Evolutionary conservation across 64 coral and sea anemone genomes (phyloP), one percentile per base, ranked within the genome.

Genomic region (Cladopsammia gracilis): DNA sequence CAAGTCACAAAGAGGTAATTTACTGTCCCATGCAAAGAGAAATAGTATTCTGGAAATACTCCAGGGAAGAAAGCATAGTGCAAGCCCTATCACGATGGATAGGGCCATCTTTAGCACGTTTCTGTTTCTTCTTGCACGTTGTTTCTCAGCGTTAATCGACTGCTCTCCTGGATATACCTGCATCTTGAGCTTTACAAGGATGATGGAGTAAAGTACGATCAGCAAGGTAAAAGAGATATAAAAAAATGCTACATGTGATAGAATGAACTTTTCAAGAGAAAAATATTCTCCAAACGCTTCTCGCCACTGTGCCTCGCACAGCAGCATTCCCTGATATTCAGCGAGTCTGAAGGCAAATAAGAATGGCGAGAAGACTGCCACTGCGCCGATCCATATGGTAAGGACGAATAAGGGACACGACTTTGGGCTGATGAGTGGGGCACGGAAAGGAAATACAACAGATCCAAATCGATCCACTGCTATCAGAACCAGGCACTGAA

Each of bases 381-480:
- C 10, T 8, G 90, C 64, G 26, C 75, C n/a, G 11, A 92, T 57
- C 90, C 90, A 92, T 5, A 65, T 83, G 13, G 53, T 16, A 15
- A 51, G 51, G 23, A 92, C 84, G 56, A 74, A 83, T 51, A 84
- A 48, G 46, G 18, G 51, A 3, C 74, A 57, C 44, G 45, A 10
- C 62, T 66, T 89, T 10, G 25, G 25, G 1, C 54, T 42, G 1
- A 89, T 58, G 6, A 77, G 71, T 19, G 25, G 73, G 25, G 51
- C 13, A 20, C 87, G 73, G 51, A 87, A 24, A 15, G 91, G 91
- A 19, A 86, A 48, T 16, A 87, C 79, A 45, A 93, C 83, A 13
- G 91, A 82, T 66, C 74, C 76, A 52, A 93, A 93, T 15, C 83
- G 91, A 78, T 93, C 91, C 16, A 93, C 34, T 42, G 82, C 70